Conservation (phyloP, 1,140 invertebrate genomes). For the Drosophila murphyi region DNA sequence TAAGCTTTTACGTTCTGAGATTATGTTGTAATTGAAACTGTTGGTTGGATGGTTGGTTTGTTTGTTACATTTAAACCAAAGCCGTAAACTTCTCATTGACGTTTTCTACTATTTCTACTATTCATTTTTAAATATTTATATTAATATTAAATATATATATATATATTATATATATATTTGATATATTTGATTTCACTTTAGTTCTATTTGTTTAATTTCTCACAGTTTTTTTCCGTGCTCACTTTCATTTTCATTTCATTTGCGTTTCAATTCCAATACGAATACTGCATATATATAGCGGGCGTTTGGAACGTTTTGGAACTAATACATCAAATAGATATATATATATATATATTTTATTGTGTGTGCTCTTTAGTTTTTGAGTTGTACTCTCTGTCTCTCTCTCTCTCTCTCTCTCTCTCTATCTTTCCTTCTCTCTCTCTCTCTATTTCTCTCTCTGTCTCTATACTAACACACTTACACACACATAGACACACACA, state of each 20-base stretch:
- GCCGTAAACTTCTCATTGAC: slow-evolving; percentile 43
- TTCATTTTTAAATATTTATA: no score
- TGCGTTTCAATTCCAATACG: slow-evolving; percentile 41
- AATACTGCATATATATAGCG: slow-evolving; percentile 49
- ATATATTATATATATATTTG: neutral
- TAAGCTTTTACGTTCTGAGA: slow-evolving; percentile 43
- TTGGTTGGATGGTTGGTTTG: slow-evolving; percentile 50
- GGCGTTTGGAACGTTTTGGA: slow-evolving; percentile 42
- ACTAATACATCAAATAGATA: slow-evolving; percentile 35
- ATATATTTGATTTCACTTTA: neutral
- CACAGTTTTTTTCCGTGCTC: slow-evolving; percentile 16
- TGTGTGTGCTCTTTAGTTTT: slow-evolving; percentile 33
- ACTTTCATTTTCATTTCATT: slow-evolving; percentile 23
- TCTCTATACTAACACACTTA: slow-evolving; percentile 3
- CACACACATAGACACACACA: neutral
- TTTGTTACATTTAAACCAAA: slow-evolving; percentile 46
- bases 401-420: slow-evolving; percentile 12
- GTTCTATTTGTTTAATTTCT: slow-evolving; percentile 17
- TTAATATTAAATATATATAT: neutral
- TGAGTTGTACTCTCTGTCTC: slow-evolving; percentile 32
- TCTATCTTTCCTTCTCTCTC: slow-evolving; percentile 6
- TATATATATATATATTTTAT: slow-evolving; percentile 42
- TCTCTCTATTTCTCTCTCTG: slow-evolving; percentile 2
- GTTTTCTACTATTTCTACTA: slow-evolving; percentile 25
- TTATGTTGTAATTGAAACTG: slow-evolving; percentile 39